Evolutionary conservation across 2,888 invertebrate species (phyloP).

Genomic region (Diabrotica balteata): DNA sequence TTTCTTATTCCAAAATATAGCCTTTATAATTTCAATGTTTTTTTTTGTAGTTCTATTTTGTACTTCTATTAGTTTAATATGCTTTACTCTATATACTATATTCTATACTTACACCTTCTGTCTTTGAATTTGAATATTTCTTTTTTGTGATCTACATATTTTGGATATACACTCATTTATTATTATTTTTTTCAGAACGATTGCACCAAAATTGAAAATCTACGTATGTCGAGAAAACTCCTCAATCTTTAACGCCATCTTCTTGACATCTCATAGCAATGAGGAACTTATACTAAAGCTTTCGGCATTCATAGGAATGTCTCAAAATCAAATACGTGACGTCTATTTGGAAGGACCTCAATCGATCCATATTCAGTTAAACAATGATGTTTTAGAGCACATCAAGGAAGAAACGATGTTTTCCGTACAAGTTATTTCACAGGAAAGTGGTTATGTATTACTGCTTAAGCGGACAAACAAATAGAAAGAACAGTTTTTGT

Average conservation of each 20-base stretch:
- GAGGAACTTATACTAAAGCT: slow-evolving; percentile 73
- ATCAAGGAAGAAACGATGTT: slow-evolving; percentile 81
- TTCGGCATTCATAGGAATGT: slow-evolving; percentile 65
- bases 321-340: slow-evolving; percentile 59
- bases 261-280: slow-evolving; percentile 73
- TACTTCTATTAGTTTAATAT: too few species aligned
- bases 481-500: slow-evolving; percentile 4
- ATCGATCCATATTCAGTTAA: slow-evolving; percentile 82
- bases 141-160: too few species aligned
- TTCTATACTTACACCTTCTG: too few species aligned
- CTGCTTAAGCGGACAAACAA: slow-evolving; percentile 59
- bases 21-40: too few species aligned
- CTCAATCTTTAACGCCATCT: slow-evolving; percentile 81
- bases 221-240: slow-evolving; percentile 78
- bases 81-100: too few species aligned
- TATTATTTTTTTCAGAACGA: slow-evolving; percentile 62
- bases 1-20: too few species aligned
- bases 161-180: too few species aligned
- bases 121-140: too few species aligned
- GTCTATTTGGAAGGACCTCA: slow-evolving; percentile 84
- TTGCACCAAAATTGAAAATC: slow-evolving; percentile 81
- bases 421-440: slow-evolving; percentile 64
- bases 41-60: too few species aligned
- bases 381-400: slow-evolving; percentile 85
- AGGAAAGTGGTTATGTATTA: slow-evolving; percentile 58